Base-by-base conservation (phyloP, 2,888 invertebrate species). In the Steromphala cineraria region DNA sequence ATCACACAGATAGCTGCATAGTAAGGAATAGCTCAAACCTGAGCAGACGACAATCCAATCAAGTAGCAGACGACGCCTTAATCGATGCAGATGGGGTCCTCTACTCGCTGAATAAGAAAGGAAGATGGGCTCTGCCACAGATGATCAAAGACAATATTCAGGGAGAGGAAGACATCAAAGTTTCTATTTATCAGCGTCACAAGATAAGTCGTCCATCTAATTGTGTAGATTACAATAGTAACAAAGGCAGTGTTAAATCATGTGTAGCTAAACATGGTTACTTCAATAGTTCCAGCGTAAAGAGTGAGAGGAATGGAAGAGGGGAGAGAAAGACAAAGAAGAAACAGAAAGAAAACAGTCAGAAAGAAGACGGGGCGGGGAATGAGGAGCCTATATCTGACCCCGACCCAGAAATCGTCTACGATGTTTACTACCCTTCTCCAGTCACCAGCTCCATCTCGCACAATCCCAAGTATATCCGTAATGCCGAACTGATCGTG, bases 141-240 rank as follows among this genome's bases (percentile, higher is more conserved):
- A 19, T 67, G 36, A 28, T 79, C n/a, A 71, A 79, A 19, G 40
- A 75, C 15, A 52, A 55, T 55, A 79, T 79, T 80, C 79, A 83
- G 24, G 79, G 79, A 0, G 81, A 85, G 13, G 82, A 84, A 15
- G 78, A 78, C 21, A 81, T 79, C 28, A 84, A 83, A 24, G 80
- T 88, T 10, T 84, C 85, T 21, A 56, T 88, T 10, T 75, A 86
- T 36, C 83, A 87, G 77, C 80, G 80, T 2, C 88, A 88, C 78
- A 85, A 84, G 62, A 56, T 87, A 0, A 80, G 56, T 21, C 82
- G 79, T 28, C 53, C 52, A 19, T 83, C 84, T 0, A 86, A 86
- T 71, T 85, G 86, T 55, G 75, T 87, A 10, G 84, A 83, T 13
- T 85, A 53, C 21, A 79, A 53, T 24, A 78, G 82, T 3, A 80